phyloP scores from a whole-genome alignment of 2,797 vertebrate species.

The Acridotheres tristis region DNA sequence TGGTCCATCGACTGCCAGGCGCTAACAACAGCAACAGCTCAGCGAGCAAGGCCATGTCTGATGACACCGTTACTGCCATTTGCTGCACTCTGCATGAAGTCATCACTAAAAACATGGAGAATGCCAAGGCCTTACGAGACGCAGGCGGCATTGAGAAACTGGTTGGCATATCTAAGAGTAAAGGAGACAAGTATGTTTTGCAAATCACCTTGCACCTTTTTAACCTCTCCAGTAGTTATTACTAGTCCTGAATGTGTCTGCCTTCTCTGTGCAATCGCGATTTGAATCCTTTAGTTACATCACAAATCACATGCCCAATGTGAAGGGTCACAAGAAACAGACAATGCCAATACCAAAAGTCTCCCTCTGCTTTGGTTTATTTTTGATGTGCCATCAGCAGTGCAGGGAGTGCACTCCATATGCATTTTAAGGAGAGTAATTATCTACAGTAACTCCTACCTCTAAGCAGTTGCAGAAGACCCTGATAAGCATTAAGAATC shows the following conservation, averaged over 20 bases:
- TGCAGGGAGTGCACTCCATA: neutral
- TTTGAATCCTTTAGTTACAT: neutral
- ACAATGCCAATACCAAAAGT: neutral
- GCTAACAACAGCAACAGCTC: constrained; percentile 87
- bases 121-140: constrained; percentile 93
- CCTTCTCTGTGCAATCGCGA: neutral
- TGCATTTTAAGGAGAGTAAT: neutral
- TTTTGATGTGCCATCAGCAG: neutral
- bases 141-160: constrained; percentile 90
- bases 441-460: neutral
- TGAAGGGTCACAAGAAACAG: neutral
- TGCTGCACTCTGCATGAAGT: constrained; percentile 97
- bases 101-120: constrained; percentile 94
- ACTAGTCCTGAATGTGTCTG: constrained; percentile 13
- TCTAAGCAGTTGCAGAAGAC: neutral
- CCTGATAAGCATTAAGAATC: neutral
- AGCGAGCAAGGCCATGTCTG: constrained; percentile 88
- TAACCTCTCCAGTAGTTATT: constrained; percentile 9
- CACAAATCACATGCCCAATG: neutral
- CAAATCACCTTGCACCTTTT: constrained; percentile 4
- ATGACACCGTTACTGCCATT: constrained; percentile 97
- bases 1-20: constrained; percentile 95
- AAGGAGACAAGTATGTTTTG: constrained; percentile 96
- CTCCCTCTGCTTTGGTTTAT: neutral
- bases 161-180: constrained; percentile 94